Evolutionary conservation across 2,113 vertebrate species (phyloP).

Genomic region (Willisornis vidua): DNA sequence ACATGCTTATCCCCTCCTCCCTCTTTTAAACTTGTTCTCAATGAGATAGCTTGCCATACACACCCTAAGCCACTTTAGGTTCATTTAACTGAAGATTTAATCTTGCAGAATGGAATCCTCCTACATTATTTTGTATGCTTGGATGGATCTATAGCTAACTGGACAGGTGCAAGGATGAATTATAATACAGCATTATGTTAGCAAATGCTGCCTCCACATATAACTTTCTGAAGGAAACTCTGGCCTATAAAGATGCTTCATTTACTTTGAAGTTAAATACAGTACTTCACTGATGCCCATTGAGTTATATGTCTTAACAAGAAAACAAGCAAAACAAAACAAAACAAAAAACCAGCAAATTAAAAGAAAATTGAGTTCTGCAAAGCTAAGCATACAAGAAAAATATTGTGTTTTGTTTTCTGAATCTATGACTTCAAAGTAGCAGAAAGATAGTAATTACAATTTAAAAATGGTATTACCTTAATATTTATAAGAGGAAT

Average conservation of each 20-base stretch:
- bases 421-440: background rate
- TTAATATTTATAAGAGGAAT: background rate
- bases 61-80: background rate
- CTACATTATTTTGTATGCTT: conserved; percentile 10
- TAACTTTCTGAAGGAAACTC: background rate
- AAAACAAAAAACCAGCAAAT: background rate
- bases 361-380: background rate
- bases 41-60: background rate
- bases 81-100: conserved; percentile 61
- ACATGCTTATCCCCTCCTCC: background rate
- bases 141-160: conserved; percentile 34
- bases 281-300: background rate
- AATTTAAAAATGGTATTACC: background rate
- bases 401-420: background rate
- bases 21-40: background rate
- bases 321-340: background rate
- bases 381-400: background rate
- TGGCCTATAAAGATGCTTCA: background rate
- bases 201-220: background rate
- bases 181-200: conserved; percentile 22
- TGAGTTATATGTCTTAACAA: background rate
- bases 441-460: background rate
- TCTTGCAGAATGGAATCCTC: conserved; percentile 57
- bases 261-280: conserved; percentile 1
- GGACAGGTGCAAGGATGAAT: conserved; percentile 42